Conservation (phyloP, 2,888 invertebrate species). For the Pachliopta kotzebuea region DNA sequence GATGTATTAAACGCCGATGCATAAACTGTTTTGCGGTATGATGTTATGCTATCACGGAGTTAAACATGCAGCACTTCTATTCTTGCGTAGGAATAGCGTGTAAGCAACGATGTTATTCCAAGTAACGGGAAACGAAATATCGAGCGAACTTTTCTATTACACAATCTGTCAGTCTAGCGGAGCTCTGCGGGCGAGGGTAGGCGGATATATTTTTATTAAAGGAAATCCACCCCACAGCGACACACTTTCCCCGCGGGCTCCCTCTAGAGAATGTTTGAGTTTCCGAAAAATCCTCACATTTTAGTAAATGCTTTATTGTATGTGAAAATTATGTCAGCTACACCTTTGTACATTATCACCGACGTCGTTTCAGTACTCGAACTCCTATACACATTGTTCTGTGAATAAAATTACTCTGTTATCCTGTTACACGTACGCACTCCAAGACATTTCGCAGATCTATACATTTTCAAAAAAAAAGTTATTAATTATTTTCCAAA, state of each 20-base stretch:
- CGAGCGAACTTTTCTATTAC: constrained; percentile 27
- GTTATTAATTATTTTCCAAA: no score
- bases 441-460: no score
- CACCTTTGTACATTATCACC: not conserved
- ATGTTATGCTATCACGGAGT: no score
- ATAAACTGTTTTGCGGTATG: no score
- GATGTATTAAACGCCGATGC: no score
- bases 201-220: constrained; percentile 29
- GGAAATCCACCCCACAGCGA: constrained; percentile 23
- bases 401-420: no score
- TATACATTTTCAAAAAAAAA: no score
- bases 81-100: not conserved
- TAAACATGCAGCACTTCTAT: no score
- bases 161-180: constrained; percentile 28
- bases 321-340: constrained; percentile 2
- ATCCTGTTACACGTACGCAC: no score
- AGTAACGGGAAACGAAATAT: constrained; percentile 6
- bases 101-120: not conserved
- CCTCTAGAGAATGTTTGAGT: constrained; percentile 29
- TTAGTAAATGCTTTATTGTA: constrained; percentile 19
- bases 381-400: no score
- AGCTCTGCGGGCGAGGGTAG: constrained; percentile 18
- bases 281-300: constrained; percentile 24
- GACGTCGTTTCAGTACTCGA: no score
- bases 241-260: constrained; percentile 19